Percentiles rank a stretch among this genome's conserved stretches.
These are phyloP conservation scores for Micoletzkya japonica DNA, from an alignment of 2,888 invertebrate species.

Conservation along the genomic window DNA sequence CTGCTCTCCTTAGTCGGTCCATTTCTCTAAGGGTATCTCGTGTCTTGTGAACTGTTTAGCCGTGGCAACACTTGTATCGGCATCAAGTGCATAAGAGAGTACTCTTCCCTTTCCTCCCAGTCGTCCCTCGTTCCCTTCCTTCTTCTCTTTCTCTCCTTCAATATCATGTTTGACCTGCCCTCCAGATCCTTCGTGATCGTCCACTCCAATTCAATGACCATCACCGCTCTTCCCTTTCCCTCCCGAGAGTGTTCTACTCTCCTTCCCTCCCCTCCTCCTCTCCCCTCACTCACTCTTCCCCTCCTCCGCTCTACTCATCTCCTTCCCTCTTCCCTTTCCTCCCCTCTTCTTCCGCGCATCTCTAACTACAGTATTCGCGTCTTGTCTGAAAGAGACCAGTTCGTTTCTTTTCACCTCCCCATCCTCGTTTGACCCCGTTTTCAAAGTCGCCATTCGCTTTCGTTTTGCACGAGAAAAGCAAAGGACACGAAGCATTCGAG, in stretches of 20 bases:
- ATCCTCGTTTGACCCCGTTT: constrained; percentile 29
- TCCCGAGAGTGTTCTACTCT: constrained; percentile 1
- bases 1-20: too few species aligned
- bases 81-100: too few species aligned
- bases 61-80: too few species aligned
- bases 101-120: too few species aligned
- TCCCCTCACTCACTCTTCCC: neutral
- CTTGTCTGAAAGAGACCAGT: constrained; percentile 26
- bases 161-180: too few species aligned
- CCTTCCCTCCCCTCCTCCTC: neutral
- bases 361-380: constrained; percentile 28
- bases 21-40: too few species aligned
- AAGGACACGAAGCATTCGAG: neutral
- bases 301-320: neutral
- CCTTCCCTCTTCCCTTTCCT: neutral
- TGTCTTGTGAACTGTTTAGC: too few species aligned
- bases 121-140: neutral
- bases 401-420: constrained; percentile 30
- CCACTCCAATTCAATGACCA: neutral
- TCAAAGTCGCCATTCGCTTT: constrained; percentile 22
- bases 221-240: neutral
- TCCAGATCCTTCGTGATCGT: too few species aligned
- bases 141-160: neutral
- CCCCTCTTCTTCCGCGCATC: neutral
- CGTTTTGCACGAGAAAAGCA: constrained; percentile 5